Percentiles rank a stretch among this genome's conserved stretches.
phyloP scores from a whole-genome alignment of 2,113 vertebrate species.

The Suricata suricatta region DNA sequence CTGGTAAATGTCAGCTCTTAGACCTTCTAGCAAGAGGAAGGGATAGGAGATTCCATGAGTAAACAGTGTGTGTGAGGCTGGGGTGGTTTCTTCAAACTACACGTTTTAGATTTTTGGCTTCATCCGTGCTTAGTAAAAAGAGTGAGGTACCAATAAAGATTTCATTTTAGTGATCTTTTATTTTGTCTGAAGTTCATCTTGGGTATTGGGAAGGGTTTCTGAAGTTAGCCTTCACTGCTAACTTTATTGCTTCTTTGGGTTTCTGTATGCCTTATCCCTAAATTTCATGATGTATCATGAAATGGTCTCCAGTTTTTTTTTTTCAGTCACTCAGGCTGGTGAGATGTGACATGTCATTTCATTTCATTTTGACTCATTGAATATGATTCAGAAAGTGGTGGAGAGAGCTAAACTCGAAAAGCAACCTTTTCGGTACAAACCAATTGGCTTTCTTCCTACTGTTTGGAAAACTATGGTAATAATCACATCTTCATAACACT shows the following conservation, averaged over 20 bases:
- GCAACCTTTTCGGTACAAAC: neutral
- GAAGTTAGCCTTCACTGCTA: neutral
- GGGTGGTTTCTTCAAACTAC: neutral
- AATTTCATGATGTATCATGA: neutral
- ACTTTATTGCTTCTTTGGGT: neutral
- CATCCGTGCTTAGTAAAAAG: neutral
- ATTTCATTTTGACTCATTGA: slow-evolving; percentile 16
- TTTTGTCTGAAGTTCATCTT: neutral
- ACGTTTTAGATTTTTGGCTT: neutral
- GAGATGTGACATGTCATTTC: neutral
- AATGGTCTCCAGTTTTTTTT: neutral
- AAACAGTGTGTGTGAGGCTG: neutral
- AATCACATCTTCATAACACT: slow-evolving; percentile 34
- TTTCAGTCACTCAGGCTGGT: neutral
- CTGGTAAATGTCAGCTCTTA: neutral
- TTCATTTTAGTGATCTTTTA: neutral
- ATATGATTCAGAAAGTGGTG: neutral
- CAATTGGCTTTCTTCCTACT: slow-evolving; percentile 43
- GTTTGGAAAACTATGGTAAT: slow-evolving; percentile 65
- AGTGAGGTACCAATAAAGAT: neutral
- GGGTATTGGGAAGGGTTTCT: neutral
- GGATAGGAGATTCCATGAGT: neutral
- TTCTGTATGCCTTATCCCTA: neutral
- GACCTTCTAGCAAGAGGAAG: neutral
- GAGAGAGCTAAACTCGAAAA: neutral